Base-by-base conservation (phyloP, 2,113 vertebrate genomes). In the Phaetusa simplex region DNA sequence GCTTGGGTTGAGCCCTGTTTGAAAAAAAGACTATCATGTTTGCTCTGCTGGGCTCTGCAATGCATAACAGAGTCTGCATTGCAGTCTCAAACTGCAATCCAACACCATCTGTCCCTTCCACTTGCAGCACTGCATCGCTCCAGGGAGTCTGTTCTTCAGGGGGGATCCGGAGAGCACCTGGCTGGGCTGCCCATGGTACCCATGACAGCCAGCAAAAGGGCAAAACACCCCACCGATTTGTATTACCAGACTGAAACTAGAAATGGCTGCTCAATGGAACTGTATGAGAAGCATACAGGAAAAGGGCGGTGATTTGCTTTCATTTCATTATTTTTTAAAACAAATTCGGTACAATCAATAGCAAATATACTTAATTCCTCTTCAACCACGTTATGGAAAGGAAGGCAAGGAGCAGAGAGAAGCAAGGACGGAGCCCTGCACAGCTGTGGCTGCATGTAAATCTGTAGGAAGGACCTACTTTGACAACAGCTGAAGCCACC, bases 81-180 rank as follows among this genome's bases (percentile, higher is more conserved):
- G 97, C 94, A 97, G 95, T 93, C 82, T 89, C 70, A 23, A 90
- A 34, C 82, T 86, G 91, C 95, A 95, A 86, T 58, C 86, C 94
- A 79, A 62, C 88, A 90, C 83, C 95, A n/a, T 36, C 88, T 66
- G 94, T 81, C 82, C 94, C 50, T 91, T 69, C 66, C 78, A 62
- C 87, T 55, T 88, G 74, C 95, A 91, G 82, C 85, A 19, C 82
- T 66, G 94, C 93, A 91, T 26, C n/a, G 16, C 26, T 52, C 88
- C 40, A 18, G 67, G 83, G 36, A 81, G 45, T 36, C 82, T 59
- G 66, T 17, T 94, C 64, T 74, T 32, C 53, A 20, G 16, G 49
- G 55, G 38, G 32, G 12, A 40, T 23, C 56, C 17, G 5, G 34
- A 38, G 62, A 32, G 36, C 5, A 4, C 24, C 81, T 16, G 8